phyloP scores from a whole-genome alignment of 2,888 invertebrate genomes.

The Auanema freiburgensis region DNA sequence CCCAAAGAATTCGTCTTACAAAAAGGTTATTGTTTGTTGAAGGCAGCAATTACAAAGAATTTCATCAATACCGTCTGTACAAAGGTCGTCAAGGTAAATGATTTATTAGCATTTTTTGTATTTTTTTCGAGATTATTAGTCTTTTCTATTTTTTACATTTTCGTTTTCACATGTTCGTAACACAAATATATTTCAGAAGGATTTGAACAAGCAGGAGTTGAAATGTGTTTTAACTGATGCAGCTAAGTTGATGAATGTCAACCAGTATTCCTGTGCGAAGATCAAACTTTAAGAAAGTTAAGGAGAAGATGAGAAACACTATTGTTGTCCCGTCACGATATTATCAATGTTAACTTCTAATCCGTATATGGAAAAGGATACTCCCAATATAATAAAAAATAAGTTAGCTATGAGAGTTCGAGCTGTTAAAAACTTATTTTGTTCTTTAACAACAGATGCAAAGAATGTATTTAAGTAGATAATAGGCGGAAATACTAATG shows the following conservation, averaged over 20 bases:
- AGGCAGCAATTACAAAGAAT: neutral
- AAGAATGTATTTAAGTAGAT: constrained; percentile 20
- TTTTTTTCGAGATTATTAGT: no score
- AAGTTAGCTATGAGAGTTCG: no score
- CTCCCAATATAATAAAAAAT: no score
- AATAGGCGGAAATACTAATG: constrained; percentile 39
- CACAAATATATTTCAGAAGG: neutral
- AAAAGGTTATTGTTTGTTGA: neutral
- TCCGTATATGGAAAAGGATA: no score
- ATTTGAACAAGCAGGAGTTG: constrained; percentile 5
- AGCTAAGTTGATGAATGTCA: neutral
- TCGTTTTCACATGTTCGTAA: neutral
- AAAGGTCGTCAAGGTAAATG: neutral
- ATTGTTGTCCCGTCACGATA: no score
- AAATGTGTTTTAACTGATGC: neutral
- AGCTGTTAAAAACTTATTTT: constrained; percentile 1
- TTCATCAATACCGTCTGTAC: neutral
- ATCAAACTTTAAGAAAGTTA: neutral
- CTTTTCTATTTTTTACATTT: no score
- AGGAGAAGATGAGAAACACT: no score
- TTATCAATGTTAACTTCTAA: no score
- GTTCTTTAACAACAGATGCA: constrained; percentile 9
- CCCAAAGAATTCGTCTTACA: neutral
- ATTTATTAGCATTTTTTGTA: neutral
- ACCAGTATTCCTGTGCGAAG: neutral